A percentile compares a stretch with the other conserved stretches of the same genome.
These are phyloP conservation scores for Linhomoeus sp. DNA, from an alignment of 2,888 invertebrate species.

Conservation along the genomic window DNA sequence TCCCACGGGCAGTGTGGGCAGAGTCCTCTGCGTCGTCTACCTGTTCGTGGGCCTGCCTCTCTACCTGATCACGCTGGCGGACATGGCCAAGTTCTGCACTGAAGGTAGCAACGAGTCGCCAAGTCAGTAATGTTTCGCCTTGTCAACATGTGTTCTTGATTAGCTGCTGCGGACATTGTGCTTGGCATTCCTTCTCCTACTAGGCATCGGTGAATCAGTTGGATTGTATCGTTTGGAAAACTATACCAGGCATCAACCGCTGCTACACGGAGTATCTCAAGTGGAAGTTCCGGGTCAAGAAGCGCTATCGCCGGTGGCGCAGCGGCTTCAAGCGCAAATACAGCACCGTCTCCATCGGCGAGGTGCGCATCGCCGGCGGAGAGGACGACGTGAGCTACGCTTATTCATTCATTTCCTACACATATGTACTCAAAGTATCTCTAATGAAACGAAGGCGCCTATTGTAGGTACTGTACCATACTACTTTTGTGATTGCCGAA, in stretches of 20 bases:
- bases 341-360: slow-evolving; percentile 5
- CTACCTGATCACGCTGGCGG: slow-evolving; percentile 22
- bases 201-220: too few relatives aligned
- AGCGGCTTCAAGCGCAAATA: slow-evolving; percentile 4
- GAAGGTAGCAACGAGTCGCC: too few relatives aligned
- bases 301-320: slow-evolving; percentile 14
- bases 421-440: too few relatives aligned
- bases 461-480: too few relatives aligned
- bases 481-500: too few relatives aligned
- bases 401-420: too few relatives aligned
- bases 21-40: slow-evolving; percentile 20
- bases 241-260: slow-evolving; percentile 18
- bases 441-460: too few relatives aligned
- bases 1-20: slow-evolving; percentile 14
- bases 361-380: slow-evolving; percentile 23
- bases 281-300: slow-evolving; percentile 13
- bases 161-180: too few relatives aligned
- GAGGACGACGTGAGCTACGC: slow-evolving; percentile 18
- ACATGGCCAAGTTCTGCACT: slow-evolving; percentile 25
- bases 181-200: too few relatives aligned
- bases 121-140: too few relatives aligned
- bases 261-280: slow-evolving; percentile 22
- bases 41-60: slow-evolving; percentile 22
- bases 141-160: too few relatives aligned
- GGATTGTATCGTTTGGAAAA: too few relatives aligned